phyloP scores from a whole-genome alignment of 2,113 vertebrate genomes.

The Bothrops jararaca region DNA sequence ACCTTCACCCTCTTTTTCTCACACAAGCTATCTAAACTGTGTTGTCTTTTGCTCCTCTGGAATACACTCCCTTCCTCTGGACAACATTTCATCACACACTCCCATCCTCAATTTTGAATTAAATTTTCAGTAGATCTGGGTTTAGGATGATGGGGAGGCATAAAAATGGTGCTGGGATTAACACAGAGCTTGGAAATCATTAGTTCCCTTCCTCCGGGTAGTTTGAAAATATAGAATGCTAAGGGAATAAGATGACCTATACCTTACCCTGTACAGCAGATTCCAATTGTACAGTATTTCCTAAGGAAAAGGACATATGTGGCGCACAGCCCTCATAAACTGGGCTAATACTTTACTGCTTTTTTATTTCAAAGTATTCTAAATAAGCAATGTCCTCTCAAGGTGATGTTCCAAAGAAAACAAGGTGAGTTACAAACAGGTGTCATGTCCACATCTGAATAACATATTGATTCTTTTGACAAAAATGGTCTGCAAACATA shows the following conservation, averaged over 20 bases:
- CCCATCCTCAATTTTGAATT: background rate
- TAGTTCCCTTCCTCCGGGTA: background rate
- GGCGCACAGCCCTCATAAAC: background rate
- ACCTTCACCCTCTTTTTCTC: background rate
- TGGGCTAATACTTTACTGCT: background rate
- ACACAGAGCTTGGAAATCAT: background rate
- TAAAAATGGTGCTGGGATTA: background rate
- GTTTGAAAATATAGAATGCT: background rate
- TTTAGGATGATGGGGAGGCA: background rate
- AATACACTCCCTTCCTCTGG: background rate
- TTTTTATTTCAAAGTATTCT: background rate
- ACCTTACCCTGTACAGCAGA: background rate
- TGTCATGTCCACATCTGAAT: background rate
- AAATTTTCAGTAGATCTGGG: background rate
- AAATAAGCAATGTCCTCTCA: background rate
- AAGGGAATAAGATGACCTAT: background rate
- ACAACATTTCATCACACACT: background rate
- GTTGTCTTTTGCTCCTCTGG: background rate
- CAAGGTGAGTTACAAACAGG: background rate
- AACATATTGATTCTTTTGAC: background rate
- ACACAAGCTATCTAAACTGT: background rate
- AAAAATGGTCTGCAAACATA: background rate
- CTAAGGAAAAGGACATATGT: background rate
- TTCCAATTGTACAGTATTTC: background rate
- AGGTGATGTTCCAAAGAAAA: background rate